These are phyloP conservation scores for Pseudococcus viburni DNA, from an alignment of 2,888 invertebrate species.

Conservation along the genomic window DNA sequence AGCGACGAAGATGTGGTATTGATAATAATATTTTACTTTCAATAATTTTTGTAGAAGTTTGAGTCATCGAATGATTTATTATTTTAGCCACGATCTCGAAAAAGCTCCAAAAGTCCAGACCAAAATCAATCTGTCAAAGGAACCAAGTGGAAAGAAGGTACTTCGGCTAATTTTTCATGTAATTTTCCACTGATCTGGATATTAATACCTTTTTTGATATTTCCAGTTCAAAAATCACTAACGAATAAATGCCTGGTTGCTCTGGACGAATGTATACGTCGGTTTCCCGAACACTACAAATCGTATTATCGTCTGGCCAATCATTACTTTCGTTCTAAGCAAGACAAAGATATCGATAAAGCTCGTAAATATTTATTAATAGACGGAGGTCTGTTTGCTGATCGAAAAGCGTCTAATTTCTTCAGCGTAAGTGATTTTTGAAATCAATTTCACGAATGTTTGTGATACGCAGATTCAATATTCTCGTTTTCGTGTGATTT, in stretches of 20 bases:
- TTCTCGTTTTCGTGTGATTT: background rate
- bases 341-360: slow-evolving; percentile 78
- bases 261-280: slow-evolving; percentile 85
- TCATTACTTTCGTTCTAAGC: slow-evolving; percentile 83
- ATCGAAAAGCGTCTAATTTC: slow-evolving; percentile 87
- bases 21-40: background rate
- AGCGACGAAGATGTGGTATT: background rate
- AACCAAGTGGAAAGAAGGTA: slow-evolving; percentile 25
- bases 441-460: background rate
- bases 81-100: no score
- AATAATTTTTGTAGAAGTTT: no score
- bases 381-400: slow-evolving; percentile 86
- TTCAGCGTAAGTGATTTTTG: slow-evolving; percentile 80
- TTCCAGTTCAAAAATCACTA: slow-evolving; percentile 70
- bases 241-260: slow-evolving; percentile 82
- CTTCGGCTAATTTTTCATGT: background rate
- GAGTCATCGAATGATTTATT: no score
- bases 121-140: background rate
- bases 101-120: background rate
- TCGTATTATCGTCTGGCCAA: slow-evolving; percentile 90
- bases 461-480: no score
- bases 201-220: background rate
- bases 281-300: slow-evolving; percentile 94
- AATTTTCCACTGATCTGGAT: background rate
- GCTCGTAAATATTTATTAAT: slow-evolving; percentile 82